Conservation (phyloP, 1,140 invertebrate species). For the Meloidogyne hapla region DNA sequence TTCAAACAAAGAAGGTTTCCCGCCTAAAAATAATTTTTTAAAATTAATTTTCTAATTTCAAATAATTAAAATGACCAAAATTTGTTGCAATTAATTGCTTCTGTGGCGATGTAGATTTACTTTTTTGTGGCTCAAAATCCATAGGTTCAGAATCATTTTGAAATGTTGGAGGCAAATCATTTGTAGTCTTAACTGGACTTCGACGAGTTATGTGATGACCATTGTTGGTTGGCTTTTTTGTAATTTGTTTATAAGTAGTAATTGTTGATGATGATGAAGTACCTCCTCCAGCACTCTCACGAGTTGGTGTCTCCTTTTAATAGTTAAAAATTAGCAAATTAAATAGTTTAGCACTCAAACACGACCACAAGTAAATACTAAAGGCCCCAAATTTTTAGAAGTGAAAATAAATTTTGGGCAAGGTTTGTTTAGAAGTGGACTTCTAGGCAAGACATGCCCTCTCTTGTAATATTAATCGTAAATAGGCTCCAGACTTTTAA, state of each 20-base stretch:
- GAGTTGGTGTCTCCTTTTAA: not conserved
- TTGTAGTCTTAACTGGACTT: too few species aligned
- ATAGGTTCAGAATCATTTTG: not conserved
- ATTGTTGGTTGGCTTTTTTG: not conserved
- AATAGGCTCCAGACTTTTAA: too few species aligned
- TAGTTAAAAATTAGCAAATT: not conserved
- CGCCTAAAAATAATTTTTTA: not conserved
- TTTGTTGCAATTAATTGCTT: slow-evolving; percentile 1
- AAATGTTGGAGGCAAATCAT: not conserved
- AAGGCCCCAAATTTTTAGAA: too few species aligned
- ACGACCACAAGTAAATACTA: too few species aligned
- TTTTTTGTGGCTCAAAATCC: not conserved
- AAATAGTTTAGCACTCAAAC: not conserved
- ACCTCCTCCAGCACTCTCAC: not conserved
- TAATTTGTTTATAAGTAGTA: not conserved
- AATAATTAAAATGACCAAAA: not conserved
- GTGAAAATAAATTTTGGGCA: too few species aligned
- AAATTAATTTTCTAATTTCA: too few species aligned
- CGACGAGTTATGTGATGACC: not conserved
- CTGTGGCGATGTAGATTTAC: not conserved
- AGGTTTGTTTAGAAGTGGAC: too few species aligned
- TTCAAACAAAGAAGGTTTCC: not conserved
- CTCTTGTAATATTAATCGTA: too few species aligned
- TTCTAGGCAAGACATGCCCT: too few species aligned
- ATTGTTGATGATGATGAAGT: not conserved